Evolutionary conservation across 2,888 invertebrate species (phyloP).

Genomic region (Meghimatium bilineatum): DNA sequence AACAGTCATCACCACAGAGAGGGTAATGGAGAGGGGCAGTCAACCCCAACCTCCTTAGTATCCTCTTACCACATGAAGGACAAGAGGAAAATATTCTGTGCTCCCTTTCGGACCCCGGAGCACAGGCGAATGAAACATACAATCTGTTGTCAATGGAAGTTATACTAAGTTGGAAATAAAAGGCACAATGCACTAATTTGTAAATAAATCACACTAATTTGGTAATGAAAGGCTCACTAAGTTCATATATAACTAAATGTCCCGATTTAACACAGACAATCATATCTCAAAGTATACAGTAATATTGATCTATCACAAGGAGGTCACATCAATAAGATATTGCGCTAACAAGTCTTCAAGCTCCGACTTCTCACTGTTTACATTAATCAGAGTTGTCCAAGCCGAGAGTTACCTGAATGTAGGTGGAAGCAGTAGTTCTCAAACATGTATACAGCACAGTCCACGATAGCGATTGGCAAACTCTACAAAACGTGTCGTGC

Average conservation of each 20-base stretch:
- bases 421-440: background rate
- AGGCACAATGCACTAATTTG: background rate
- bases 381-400: background rate
- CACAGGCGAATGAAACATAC: background rate
- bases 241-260: background rate
- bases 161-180: background rate
- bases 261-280: background rate
- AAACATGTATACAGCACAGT: background rate
- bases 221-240: background rate
- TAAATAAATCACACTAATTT: background rate
- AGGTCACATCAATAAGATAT: conserved; percentile 7
- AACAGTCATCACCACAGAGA: too few species aligned
- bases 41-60: too few species aligned
- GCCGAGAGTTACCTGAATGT: background rate
- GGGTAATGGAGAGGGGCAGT: too few species aligned
- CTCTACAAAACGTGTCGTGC: background rate
- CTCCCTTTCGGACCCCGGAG: too few species aligned
- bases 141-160: background rate
- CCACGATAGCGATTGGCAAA: background rate
- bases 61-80: too few species aligned
- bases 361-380: conserved; percentile 8
- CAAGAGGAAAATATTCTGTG: too few species aligned
- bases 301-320: background rate
- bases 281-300: background rate
- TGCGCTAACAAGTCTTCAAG: background rate